Evolutionary conservation across 2,797 vertebrate genomes (phyloP), one percentile per base, ranked within the genome.

Genomic region (Myotis planiceps): DNA sequence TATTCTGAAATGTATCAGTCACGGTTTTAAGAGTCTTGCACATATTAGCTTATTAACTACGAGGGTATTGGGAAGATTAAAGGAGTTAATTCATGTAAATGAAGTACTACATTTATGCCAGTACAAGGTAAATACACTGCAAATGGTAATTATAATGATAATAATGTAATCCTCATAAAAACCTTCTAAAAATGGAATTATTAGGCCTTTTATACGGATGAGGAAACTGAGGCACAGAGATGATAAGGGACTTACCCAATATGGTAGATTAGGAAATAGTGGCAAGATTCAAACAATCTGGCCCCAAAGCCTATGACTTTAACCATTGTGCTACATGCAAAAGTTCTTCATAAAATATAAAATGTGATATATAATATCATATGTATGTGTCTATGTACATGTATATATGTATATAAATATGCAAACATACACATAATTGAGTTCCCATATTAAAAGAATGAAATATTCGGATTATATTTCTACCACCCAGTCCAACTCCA

Each of bases 401-500:
- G 10, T 58, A 9, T 63, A 23, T 47, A 10, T 32, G 3, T 34
- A 47, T 6, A 29, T 12, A 60, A 15, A 85, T 23, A 69, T 5
- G 25, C 63, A 78, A 32, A 96, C 15, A 60, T 32, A 66, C 2
- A 79, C 25, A 82, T 3, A 79, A 16, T 37, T 90, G 88, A 83
- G 82, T 87, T 81, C 60, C 65, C 27, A 25, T 53, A 88, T 83
- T 82, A 74, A 96, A 90, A 92, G 89, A 90, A 55, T 92, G 82
- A 92, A 95, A 82, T 82, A 32, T 74, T 92, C 53, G 37, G 25
- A 79, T 86, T 85, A 92, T 88, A 19, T 95, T 2, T 96, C 27
- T 9, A 86, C 71, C 63, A 95, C 79, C 94, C 80, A 95, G 85
- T 71, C 91, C 95, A 89, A 92, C 71, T 34, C 72, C 12, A 27